These are phyloP conservation scores for Synergus itoensis DNA, from an alignment of 2,888 invertebrate genomes.

Conservation along the genomic window DNA sequence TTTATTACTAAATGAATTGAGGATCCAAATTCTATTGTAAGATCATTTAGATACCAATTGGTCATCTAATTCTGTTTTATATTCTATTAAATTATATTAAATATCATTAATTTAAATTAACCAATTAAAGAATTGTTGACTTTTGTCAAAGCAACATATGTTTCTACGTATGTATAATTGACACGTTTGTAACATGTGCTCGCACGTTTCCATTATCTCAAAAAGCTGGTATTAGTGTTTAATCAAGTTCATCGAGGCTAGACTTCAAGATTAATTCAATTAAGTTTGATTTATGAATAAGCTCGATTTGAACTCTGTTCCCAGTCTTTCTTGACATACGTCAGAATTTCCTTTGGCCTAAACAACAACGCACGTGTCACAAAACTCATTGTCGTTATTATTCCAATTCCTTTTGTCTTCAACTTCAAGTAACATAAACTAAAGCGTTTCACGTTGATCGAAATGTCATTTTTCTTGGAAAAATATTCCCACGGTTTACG, in stretches of 20 bases:
- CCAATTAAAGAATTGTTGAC: too few relatives aligned
- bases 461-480: not conserved
- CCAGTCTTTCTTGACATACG: not conserved
- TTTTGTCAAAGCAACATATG: too few relatives aligned
- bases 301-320: not conserved
- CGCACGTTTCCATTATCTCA: not conserved
- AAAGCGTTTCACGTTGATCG: not conserved
- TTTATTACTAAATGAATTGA: too few relatives aligned
- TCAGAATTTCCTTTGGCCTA: not conserved
- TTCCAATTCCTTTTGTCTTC: conserved; percentile 1
- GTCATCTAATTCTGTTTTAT: not conserved
- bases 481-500: not conserved
- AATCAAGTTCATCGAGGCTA: not conserved
- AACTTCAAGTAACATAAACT: not conserved
- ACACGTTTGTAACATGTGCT: not conserved
- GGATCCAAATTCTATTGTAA: not conserved
- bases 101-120: too few relatives aligned
- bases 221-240: too few relatives aligned
- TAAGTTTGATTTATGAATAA: not conserved
- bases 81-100: not conserved
- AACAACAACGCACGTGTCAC: not conserved
- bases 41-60: not conserved
- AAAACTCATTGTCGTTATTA: not conserved
- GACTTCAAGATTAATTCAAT: not conserved
- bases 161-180: too few relatives aligned